Evolutionary conservation across 2,113 vertebrate species (phyloP), one percentile per base, ranked within the genome.

Genomic region (Pomatostomus ruficeps): DNA sequence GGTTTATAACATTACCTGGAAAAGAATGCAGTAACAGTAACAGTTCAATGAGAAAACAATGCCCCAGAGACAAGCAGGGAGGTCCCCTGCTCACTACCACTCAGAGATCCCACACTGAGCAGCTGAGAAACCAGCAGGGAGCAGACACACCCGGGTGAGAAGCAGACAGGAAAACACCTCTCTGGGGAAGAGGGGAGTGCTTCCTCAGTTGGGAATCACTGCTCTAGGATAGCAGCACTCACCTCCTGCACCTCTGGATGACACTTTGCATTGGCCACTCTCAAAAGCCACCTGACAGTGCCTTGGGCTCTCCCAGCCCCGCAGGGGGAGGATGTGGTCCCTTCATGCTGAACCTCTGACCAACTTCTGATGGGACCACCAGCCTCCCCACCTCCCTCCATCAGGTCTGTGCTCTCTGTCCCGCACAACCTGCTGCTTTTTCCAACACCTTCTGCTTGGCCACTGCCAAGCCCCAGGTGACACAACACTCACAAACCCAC

Each of bases 341-440:
- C 70, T 81, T 18, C 33, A 33, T 1, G 1, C 29, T 43, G 12
- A 87, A 59, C n/a, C 73, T 18, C 40, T 40, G 16, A 85, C 11
- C 43, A 72, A 11, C 10, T 75, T 79, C 76, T 55, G 26, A 15
- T 1, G 1, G 36, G 20, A 91, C 8, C 7, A 1, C 3, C 45
- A 66, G 45, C 15, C 7, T 62, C 22, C 7, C 8, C 5, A 3
- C 2, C 17, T 66, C 10, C 7, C 4, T 89, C 31, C 38, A 29
- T 31, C 55, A 74, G 35, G 22, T 54, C 70, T 57, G 22, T 1
- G 0, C 11, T 87, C 46, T 22, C 14, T 0, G 0, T 38, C 12
- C 9, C 36, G 14, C 31, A 65, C 14, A 52, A 26, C 40, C 40
- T 65, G 42, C 67, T 68, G 40, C 14, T 43, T n/a, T n/a, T n/a